A percentile compares a stretch with the other conserved stretches of the same genome.
Evolutionary conservation across 2,113 vertebrate genomes (phyloP).

Genomic region (Apteryx owenii): DNA sequence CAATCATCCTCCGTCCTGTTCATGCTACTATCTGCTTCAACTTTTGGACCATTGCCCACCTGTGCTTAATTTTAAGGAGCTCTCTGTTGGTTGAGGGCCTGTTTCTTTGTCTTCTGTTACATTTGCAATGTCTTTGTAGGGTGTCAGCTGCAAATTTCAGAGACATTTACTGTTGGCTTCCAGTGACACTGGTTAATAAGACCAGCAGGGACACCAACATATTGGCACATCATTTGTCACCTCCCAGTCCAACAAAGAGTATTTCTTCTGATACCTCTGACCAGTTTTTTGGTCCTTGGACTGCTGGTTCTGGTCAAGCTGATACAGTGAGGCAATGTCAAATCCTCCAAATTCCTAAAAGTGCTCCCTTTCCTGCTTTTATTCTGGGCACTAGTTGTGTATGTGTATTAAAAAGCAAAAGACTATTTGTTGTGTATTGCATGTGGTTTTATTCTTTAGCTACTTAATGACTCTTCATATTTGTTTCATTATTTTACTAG

Average conservation of each 20-base stretch:
- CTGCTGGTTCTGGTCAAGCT: background rate
- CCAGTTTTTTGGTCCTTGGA: background rate
- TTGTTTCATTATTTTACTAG: slow-evolving; percentile 32
- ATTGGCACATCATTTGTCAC: background rate
- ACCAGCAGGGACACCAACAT: background rate
- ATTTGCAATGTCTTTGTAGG: slow-evolving; percentile 22
- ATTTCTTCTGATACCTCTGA: background rate
- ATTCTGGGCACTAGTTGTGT: background rate
- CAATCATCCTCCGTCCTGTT: background rate
- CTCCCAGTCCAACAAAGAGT: background rate
- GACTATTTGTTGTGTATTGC: background rate
- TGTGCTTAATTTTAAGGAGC: slow-evolving; percentile 12
- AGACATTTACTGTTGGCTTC: slow-evolving; percentile 6
- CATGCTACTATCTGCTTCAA: background rate
- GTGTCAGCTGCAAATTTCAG: slow-evolving; percentile 15
- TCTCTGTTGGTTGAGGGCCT: background rate
- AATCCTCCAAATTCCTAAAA: background rate
- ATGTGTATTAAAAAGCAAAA: background rate
- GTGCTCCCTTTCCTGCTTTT: background rate
- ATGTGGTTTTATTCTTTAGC: background rate
- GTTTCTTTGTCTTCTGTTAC: slow-evolving; percentile 15
- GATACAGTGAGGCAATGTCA: background rate
- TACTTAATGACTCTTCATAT: background rate
- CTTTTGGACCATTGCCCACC: background rate
- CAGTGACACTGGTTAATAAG: slow-evolving; percentile 16